Evolutionary conservation across 2,113 vertebrate species (phyloP).

Genomic region (Elephantulus edwardii): DNA sequence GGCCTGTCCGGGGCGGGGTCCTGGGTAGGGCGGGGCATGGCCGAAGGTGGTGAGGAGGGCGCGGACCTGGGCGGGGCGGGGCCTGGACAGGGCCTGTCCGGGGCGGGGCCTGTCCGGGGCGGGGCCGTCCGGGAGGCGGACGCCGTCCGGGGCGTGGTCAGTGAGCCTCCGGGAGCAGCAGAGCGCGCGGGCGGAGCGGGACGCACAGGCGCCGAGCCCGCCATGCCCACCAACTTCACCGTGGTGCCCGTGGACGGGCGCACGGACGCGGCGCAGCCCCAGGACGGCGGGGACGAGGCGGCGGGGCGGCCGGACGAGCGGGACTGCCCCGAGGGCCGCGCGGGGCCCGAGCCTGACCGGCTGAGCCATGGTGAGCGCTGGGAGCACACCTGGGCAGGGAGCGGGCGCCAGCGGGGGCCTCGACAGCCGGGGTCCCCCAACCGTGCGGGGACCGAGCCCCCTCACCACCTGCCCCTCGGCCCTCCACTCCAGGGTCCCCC

Average conservation of each 20-base stretch:
- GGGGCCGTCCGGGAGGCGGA: no score
- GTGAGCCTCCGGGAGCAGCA: not conserved
- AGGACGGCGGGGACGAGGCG: conserved; percentile 28
- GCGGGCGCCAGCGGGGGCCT: conserved; percentile 43
- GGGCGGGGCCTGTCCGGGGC: no score
- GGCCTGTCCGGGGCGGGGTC: no score
- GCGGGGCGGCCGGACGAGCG: conserved; percentile 22
- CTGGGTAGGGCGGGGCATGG: not conserved
- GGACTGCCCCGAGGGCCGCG: conserved; percentile 20
- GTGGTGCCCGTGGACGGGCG: conserved; percentile 85
- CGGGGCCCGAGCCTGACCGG: not conserved
- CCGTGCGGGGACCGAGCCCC: no score
- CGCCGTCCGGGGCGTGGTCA: not conserved
- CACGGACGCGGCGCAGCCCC: conserved; percentile 33
- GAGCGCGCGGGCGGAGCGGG: not conserved
- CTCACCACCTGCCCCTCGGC: not conserved
- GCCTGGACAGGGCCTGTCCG: not conserved
- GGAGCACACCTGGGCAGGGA: conserved; percentile 58
- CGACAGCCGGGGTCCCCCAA: not conserved
- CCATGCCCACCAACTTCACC: conserved; percentile 85
- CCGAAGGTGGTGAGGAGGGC: no score
- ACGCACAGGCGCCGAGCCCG: not conserved
- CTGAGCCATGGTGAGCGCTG: conserved; percentile 55
- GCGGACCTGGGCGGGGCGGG: no score
- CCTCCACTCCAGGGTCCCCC: not conserved